Evolutionary conservation across 2,113 vertebrate genomes (phyloP), one percentile per base, ranked within the genome.

Genomic region (Onychostoma macrolepis): DNA sequence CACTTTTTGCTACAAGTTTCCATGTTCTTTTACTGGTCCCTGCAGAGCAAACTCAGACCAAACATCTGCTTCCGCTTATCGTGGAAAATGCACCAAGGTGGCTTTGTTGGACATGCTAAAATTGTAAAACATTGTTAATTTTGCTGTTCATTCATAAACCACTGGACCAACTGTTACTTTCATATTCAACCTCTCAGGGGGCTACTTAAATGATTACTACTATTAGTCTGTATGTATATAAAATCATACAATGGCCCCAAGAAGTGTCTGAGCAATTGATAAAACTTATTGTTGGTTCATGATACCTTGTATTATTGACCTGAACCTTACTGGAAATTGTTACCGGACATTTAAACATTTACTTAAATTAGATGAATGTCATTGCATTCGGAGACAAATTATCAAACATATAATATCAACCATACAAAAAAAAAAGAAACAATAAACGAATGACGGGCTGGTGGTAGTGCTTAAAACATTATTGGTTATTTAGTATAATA

Each of bases 51-150:
- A 84, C 87, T 43, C 79, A 86, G 87, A 85, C 88, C 84, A 82
- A 91, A 89, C 93, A 93, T 94, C 92, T 94, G 93, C 84, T 90
- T 84, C 82, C 67, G 85, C 90, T 95, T 93, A 93, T 90, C 84
- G 85, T 87, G 72, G 79, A 92, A 91, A 86, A 90, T 76, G 15
- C 81, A 88, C 56, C 84, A 77, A 88, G 78, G 87, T 88, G 85
- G 77, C 56, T 91, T 86, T 85, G 58, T 82, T 91, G 79, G 83
- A 89, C 81, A 77, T 86, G 69, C 77, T 89, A 48, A 74, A 85
- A 89, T 91, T 88, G 67, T 90, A 88, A 91, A 89, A 38, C 88
- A 90, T n/a, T 90, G 76, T 88, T 87, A 87, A 88, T 80, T 85
- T 67, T 91, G 71, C 63, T 81, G 67, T 87, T 87, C 33, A 74